phyloP scores from a whole-genome alignment of 2,797 vertebrate genomes.

The Pteronotus mesoamericanus region DNA sequence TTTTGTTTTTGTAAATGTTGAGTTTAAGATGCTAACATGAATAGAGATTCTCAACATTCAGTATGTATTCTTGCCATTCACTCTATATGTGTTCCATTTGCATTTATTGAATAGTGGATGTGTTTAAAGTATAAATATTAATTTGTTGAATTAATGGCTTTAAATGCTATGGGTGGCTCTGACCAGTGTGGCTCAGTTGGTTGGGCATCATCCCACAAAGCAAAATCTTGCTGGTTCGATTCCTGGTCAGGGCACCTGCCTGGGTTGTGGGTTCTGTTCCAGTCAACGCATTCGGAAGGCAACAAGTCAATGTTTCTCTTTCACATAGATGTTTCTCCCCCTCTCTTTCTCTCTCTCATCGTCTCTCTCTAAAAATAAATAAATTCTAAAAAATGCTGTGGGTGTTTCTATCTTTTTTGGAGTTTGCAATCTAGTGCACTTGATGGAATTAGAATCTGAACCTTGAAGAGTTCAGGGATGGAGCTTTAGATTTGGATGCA shows the following conservation, averaged over 20 bases:
- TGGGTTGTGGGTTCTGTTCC: too few relatives aligned
- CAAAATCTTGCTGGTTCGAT: too few relatives aligned
- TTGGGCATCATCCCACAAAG: too few relatives aligned
- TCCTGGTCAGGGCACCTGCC: too few relatives aligned
- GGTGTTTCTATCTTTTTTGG: not conserved
- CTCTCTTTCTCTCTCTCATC: too few relatives aligned
- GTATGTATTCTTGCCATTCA: not conserved
- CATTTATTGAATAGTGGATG: not conserved
- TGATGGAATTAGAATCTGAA: not conserved
- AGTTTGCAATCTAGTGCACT: not conserved
- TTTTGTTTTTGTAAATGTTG: not conserved
- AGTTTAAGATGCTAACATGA: not conserved
- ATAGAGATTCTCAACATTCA: not conserved
- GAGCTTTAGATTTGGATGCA: not conserved
- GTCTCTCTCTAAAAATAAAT: too few relatives aligned
- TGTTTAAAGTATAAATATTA: not conserved
- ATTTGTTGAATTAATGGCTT: not conserved
- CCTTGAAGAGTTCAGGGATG: not conserved
- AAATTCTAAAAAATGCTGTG: not conserved
- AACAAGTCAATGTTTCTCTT: too few relatives aligned
- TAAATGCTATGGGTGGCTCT: not conserved
- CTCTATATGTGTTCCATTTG: not conserved
- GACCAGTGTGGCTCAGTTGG: too few relatives aligned
- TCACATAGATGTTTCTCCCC: too few relatives aligned
- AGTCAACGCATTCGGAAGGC: too few relatives aligned